A percentile compares a stretch with the other conserved stretches of the same genome.
Evolutionary conservation across 2,888 invertebrate species (phyloP).

Genomic region (Merodon equestris): DNA sequence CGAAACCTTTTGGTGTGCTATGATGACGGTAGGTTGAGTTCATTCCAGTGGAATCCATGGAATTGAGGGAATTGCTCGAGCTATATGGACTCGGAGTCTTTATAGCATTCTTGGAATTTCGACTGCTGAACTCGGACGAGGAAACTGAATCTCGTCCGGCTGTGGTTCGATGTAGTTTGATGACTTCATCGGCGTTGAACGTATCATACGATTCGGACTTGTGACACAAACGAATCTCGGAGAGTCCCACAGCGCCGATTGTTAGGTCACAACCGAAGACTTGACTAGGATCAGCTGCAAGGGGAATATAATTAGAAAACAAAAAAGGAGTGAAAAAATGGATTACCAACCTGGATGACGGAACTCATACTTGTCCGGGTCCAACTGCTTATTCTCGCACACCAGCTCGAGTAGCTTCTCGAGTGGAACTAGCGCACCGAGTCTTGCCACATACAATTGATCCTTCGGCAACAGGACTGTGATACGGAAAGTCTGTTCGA

Average conservation of each 20-base stretch:
- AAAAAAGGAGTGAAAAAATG: neutral
- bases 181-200: constrained; percentile 77
- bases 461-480: constrained; percentile 88
- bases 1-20: constrained; percentile 69
- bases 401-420: constrained; percentile 85
- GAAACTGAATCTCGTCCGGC: constrained; percentile 76
- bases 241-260: constrained; percentile 78
- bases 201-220: constrained; percentile 77
- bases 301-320: too few species aligned
- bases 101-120: constrained; percentile 77
- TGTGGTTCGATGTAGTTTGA: constrained; percentile 76
- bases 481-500: constrained; percentile 79
- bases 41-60: constrained; percentile 78
- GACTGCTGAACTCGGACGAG: constrained; percentile 78
- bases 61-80: constrained; percentile 78
- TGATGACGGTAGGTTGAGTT: constrained; percentile 74
- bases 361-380: constrained; percentile 86
- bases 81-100: constrained; percentile 79
- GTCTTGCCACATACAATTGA: constrained; percentile 87
- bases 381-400: constrained; percentile 88
- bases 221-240: constrained; percentile 78
- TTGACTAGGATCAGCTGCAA: constrained; percentile 78
- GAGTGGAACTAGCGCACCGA: constrained; percentile 85
- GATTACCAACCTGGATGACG: constrained; percentile 84
- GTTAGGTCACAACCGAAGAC: constrained; percentile 77